These are phyloP conservation scores for Hypomecis atomaria DNA, from an alignment of 2,888 invertebrate species.

Conservation along the genomic window DNA sequence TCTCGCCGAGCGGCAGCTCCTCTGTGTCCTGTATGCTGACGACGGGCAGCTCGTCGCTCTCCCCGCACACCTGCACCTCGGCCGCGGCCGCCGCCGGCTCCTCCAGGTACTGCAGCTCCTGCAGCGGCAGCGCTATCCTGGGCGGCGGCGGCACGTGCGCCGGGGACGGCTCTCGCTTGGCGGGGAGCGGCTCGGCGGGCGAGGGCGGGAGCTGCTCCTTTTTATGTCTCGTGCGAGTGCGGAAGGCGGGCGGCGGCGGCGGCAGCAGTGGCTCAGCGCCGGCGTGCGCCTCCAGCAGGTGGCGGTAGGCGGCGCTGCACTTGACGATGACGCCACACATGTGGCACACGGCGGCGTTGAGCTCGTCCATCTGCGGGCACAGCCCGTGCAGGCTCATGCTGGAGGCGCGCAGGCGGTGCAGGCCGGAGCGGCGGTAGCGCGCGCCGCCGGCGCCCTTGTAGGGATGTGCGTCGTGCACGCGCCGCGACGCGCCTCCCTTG, in stretches of 20 bases:
- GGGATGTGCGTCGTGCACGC: constrained; percentile 61
- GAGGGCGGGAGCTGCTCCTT: constrained; percentile 72
- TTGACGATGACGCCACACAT: constrained; percentile 91
- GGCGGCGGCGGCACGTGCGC: constrained; percentile 70
- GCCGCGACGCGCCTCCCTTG: constrained; percentile 63
- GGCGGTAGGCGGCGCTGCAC: constrained; percentile 90
- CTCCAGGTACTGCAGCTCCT: constrained; percentile 71
- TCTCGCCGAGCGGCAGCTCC: constrained; percentile 77
- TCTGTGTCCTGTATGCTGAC: constrained; percentile 82
- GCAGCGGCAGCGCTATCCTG: constrained; percentile 73
- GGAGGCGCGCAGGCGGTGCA: constrained; percentile 82
- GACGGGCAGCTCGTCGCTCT: constrained; percentile 78
- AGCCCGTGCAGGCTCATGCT: constrained; percentile 91
- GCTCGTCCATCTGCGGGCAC: constrained; percentile 90
- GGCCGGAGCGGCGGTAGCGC: constrained; percentile 72
- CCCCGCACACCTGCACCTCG: constrained; percentile 77
- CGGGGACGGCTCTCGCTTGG: constrained; percentile 71
- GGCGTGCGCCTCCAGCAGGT: constrained; percentile 86
- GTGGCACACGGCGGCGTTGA: constrained; percentile 91
- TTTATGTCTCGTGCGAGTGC: constrained; percentile 69
- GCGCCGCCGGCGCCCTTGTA: constrained; percentile 61
- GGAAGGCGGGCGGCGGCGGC: constrained; percentile 72
- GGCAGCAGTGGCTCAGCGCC: constrained; percentile 72
- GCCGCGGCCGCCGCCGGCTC: constrained; percentile 66
- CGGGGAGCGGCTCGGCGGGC: constrained; percentile 66